Evolutionary conservation across 2,888 invertebrate genomes (phyloP).

Genomic region (Pseudoips prasinana): DNA sequence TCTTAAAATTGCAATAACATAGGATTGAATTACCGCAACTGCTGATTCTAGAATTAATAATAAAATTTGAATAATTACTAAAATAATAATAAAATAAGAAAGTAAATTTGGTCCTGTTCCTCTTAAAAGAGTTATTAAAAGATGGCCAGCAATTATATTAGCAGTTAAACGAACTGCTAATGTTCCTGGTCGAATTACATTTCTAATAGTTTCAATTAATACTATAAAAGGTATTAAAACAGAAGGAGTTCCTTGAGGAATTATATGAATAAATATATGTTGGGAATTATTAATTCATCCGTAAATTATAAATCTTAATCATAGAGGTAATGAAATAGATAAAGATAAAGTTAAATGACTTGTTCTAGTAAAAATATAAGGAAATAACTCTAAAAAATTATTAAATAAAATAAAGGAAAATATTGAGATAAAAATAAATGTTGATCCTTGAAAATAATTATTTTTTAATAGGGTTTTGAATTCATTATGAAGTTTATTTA

Average conservation of each 20-base stretch:
- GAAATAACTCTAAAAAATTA: slow-evolving; percentile 86
- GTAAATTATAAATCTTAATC: too few species aligned
- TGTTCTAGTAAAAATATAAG: slow-evolving; percentile 87
- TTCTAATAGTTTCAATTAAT: slow-evolving; percentile 88
- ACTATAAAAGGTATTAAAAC: slow-evolving; percentile 88
- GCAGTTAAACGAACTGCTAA: slow-evolving; percentile 87
- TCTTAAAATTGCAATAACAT: slow-evolving; percentile 85
- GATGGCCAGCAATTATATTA: slow-evolving; percentile 89
- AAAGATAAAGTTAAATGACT: slow-evolving; percentile 84
- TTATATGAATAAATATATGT: too few species aligned
- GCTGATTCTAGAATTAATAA: slow-evolving; percentile 81
- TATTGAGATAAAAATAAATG: slow-evolving; percentile 80
- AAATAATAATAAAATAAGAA: slow-evolving; percentile 48
- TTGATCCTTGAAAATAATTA: slow-evolving; percentile 68
- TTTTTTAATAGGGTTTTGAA: slow-evolving; percentile 79
- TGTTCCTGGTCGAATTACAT: slow-evolving; percentile 86
- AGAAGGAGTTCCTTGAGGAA: slow-evolving; percentile 85
- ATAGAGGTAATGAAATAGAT: slow-evolving; percentile 82
- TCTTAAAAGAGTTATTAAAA: slow-evolving; percentile 84
- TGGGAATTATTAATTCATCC: too few species aligned
- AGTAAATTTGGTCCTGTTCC: slow-evolving; percentile 46
- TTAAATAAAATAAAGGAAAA: slow-evolving; percentile 84
- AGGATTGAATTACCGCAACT: slow-evolving; percentile 85
- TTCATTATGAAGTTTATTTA: slow-evolving; percentile 75
- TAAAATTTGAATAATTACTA: slow-evolving; percentile 72